Percentiles rank a stretch among this genome's conserved stretches.
Evolutionary conservation across 2,888 invertebrate species (phyloP).

Genomic region (Acanthosepion lycidas): DNA sequence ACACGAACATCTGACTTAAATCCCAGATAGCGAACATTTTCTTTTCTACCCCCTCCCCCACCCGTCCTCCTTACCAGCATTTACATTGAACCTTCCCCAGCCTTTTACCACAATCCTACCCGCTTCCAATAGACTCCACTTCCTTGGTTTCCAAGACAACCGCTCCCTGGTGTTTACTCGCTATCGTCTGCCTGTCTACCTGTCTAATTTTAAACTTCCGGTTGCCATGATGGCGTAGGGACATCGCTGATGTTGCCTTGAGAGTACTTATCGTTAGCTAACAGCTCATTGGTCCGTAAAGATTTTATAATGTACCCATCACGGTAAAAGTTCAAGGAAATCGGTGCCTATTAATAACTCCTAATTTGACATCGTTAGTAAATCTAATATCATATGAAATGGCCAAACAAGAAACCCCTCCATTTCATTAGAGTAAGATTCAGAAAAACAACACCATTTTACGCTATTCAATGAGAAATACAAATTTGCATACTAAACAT

Average conservation of each 20-base stretch:
- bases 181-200: background rate
- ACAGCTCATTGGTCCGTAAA: background rate
- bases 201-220: background rate
- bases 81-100: background rate
- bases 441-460: background rate
- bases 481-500: too few species aligned
- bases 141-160: slow-evolving; percentile 8
- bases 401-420: background rate
- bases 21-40: background rate
- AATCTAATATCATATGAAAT: background rate
- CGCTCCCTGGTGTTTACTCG: background rate
- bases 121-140: background rate
- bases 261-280: background rate
- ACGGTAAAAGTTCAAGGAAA: background rate
- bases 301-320: background rate
- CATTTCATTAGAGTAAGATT: background rate
- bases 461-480: background rate
- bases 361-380: background rate
- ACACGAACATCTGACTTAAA: background rate
- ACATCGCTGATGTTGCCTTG: background rate
- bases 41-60: background rate
- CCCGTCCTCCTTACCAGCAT: background rate
- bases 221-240: background rate
- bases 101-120: slow-evolving; percentile 10
- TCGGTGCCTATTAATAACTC: background rate